phyloP scores from a whole-genome alignment of 1,140 invertebrate genomes.

The Microplitis mediator region DNA sequence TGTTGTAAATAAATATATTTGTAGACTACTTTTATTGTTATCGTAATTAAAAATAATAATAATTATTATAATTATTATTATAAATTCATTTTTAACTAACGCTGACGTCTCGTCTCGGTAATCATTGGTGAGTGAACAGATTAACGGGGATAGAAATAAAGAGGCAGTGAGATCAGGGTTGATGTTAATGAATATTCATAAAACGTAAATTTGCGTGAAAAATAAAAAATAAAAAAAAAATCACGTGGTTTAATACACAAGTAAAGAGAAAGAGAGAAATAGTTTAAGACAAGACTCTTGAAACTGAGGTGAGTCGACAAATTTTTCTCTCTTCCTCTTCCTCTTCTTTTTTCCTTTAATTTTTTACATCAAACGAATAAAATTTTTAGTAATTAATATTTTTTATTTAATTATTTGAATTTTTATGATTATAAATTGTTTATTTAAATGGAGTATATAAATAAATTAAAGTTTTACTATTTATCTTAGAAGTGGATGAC shows the following conservation, averaged over 20 bases:
- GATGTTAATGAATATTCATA: slow-evolving; percentile 13
- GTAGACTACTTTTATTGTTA: background rate
- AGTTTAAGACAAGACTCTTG: slow-evolving; percentile 7
- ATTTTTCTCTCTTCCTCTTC: slow-evolving; percentile 7
- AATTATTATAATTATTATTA: background rate
- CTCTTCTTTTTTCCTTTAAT: background rate
- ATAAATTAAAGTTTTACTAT: background rate
- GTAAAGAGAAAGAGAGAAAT: background rate
- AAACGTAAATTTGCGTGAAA: background rate
- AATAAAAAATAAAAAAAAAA: background rate
- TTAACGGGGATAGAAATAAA: background rate
- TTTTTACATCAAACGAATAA: too few relatives aligned
- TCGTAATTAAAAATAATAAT: background rate
- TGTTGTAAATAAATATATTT: background rate
- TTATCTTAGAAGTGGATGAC: background rate
- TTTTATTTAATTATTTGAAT: too few relatives aligned
- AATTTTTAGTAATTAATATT: background rate
- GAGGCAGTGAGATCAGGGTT: background rate
- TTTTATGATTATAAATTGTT: too few relatives aligned
- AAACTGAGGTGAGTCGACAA: slow-evolving; percentile 45
- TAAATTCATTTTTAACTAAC: background rate
- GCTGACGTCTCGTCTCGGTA: background rate
- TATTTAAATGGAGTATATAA: too few relatives aligned
- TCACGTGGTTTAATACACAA: too few relatives aligned
- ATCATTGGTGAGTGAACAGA: slow-evolving; percentile 11